These are phyloP conservation scores for Lasioglossum figueresi DNA, from an alignment of 2,888 invertebrate species.

Conservation along the genomic window DNA sequence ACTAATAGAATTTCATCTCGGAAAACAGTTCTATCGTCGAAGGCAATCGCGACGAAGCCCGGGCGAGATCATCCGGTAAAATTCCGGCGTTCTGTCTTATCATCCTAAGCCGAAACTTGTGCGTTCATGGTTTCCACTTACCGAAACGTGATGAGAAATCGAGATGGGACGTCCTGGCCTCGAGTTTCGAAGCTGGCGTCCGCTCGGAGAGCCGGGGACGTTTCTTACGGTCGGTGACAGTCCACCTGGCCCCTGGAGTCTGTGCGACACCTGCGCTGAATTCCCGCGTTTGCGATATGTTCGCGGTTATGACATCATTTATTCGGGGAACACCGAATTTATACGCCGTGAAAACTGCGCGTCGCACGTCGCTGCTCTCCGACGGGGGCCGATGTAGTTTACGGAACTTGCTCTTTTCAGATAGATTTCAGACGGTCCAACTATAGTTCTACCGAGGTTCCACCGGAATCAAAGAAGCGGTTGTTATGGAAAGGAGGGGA, in stretches of 20 bases:
- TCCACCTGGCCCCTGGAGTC: constrained; percentile 39
- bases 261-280: constrained; percentile 45
- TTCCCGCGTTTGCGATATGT: constrained; percentile 37
- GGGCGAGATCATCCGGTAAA: constrained; percentile 50
- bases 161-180: constrained; percentile 41
- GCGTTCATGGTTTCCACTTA: constrained; percentile 67
- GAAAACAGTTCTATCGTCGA: constrained; percentile 5
- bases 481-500: background rate
- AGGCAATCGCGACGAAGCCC: constrained; percentile 11
- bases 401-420: background rate
- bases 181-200: constrained; percentile 29
- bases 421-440: constrained; percentile 7
- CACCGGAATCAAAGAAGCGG: background rate
- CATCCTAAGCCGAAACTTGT: constrained; percentile 60
- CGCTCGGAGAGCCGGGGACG: constrained; percentile 12
- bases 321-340: constrained; percentile 41
- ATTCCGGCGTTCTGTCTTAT: constrained; percentile 40
- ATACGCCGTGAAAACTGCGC: constrained; percentile 11
- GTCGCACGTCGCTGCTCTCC: background rate
- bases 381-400: constrained; percentile 9
- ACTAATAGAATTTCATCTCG: background rate
- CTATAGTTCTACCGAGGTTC: background rate
- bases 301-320: constrained; percentile 38
- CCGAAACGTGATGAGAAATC: constrained; percentile 69
- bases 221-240: constrained; percentile 47